These are phyloP conservation scores for Solenodon paradoxus DNA, from an alignment of 2,113 vertebrate genomes.

Conservation along the genomic window DNA sequence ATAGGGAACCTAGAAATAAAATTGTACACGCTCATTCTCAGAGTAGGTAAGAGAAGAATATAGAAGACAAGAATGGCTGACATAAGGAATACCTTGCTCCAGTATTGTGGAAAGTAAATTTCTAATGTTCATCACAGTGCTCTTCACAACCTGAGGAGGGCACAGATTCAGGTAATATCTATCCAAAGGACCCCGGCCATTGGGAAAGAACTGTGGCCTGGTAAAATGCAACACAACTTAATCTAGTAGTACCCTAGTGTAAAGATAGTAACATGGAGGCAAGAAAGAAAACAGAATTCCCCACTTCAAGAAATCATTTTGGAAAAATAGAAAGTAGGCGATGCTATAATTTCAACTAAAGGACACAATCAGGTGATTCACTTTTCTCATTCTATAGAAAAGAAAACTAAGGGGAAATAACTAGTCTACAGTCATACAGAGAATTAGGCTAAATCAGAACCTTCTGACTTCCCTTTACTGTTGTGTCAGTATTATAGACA, in stretches of 20 bases:
- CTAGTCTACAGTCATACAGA: neutral
- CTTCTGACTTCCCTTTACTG: neutral
- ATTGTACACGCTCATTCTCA: neutral
- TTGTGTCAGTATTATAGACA: neutral
- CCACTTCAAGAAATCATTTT: neutral
- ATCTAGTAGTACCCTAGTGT: neutral
- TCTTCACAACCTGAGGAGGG: neutral
- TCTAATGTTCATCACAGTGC: neutral
- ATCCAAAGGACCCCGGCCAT: neutral
- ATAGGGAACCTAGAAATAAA: constrained; percentile 82
- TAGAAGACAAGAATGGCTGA: neutral
- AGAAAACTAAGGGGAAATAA: neutral
- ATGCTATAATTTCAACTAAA: constrained; percentile 12
- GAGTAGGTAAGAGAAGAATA: neutral
- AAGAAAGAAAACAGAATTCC: neutral
- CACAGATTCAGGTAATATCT: neutral
- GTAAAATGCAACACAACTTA: neutral
- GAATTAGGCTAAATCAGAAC: neutral
- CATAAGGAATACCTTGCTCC: neutral
- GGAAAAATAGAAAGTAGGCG: neutral
- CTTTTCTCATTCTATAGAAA: neutral
- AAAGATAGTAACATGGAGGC: neutral
- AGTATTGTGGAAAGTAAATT: neutral
- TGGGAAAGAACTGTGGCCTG: neutral
- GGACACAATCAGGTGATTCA: neutral